Base-by-base conservation (phyloP, 1,140 invertebrate genomes). In the Drosophila bifasciata region DNA sequence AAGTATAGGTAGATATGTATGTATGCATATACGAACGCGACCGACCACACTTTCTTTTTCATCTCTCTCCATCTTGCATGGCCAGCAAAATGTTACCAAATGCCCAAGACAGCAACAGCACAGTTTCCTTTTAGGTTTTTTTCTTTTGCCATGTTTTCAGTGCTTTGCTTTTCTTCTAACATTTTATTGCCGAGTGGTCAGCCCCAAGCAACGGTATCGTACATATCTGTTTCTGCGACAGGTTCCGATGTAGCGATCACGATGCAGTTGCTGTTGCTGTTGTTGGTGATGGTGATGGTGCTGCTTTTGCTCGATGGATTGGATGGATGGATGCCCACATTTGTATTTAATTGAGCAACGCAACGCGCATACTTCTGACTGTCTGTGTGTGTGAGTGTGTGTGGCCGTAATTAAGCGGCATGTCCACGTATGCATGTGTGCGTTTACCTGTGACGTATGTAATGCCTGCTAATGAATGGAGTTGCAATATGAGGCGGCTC, bases 11-110 rank as follows among this genome's bases (percentile, higher is more conserved):
- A 36, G 11, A 68, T 17, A 49, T 39, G 36, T 28, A 44, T 16
- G 28, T 32, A 45, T 68, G 64, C 50, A 68, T 69, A 68, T 64
- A 56, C 64, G 73, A 73, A 5, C 72, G 45, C 55, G n/a, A n/a
- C n/a, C n/a, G 46, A 68, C 58, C 68, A 81, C 74, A 88, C 83
- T 86, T 88, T 86, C 83, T 86, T 85, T 85, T 88, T 88, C 77
- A 81, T 75, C 60, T 88, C 61, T 73, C 58, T 53, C 32, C 50
- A 32, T 70, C 46, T 76, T 41, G 51, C 28, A 45, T 73, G 41
- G 8, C 11, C 7, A 28, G 32, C 32, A 11, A 28, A 64, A 63
- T 50, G 61, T 62, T 39, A 59, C 46, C 15, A 72, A 63, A 69
- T 79, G 32, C 32, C 32, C 32, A 36, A 36, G 11, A 36, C 32